A percentile compares a stretch with the other conserved stretches of the same genome.
Evolutionary conservation across 2,113 vertebrate genomes (phyloP).

Genomic region (Orcinus orca): DNA sequence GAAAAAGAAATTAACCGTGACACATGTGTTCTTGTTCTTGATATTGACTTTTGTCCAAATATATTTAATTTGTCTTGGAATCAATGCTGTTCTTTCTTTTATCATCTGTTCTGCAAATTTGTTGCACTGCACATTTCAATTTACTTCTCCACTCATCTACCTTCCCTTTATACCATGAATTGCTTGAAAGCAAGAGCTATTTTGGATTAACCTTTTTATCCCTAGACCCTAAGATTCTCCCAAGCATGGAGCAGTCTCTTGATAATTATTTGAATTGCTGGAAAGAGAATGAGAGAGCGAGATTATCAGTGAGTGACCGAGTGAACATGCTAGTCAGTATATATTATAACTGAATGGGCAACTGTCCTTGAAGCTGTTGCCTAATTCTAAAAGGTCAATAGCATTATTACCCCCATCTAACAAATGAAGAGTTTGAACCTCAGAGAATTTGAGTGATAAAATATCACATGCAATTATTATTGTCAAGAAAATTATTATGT

Average conservation of each 20-base stretch:
- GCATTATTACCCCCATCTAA: not conserved
- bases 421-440: not conserved
- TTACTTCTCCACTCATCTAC: not conserved
- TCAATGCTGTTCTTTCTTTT: constrained; percentile 38
- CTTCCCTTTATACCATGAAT: not conserved
- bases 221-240: not conserved
- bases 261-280: not conserved
- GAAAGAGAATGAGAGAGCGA: not conserved
- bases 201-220: constrained; percentile 2
- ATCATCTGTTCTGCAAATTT: constrained; percentile 47
- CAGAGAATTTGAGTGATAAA: not conserved
- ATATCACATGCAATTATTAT: not conserved
- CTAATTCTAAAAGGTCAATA: not conserved
- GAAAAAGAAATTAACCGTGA: constrained; percentile 31
- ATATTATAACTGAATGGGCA: not conserved
- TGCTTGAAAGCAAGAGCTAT: not conserved
- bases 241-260: not conserved
- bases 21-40: constrained; percentile 18
- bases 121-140: constrained; percentile 9
- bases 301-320: not conserved
- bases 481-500: not conserved
- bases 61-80: constrained; percentile 52
- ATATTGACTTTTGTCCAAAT: constrained; percentile 47
- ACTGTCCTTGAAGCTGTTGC: not conserved
- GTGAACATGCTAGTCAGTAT: not conserved